Conservation (phyloP, 2,888 invertebrate species). For the Callimorpha dominula region DNA sequence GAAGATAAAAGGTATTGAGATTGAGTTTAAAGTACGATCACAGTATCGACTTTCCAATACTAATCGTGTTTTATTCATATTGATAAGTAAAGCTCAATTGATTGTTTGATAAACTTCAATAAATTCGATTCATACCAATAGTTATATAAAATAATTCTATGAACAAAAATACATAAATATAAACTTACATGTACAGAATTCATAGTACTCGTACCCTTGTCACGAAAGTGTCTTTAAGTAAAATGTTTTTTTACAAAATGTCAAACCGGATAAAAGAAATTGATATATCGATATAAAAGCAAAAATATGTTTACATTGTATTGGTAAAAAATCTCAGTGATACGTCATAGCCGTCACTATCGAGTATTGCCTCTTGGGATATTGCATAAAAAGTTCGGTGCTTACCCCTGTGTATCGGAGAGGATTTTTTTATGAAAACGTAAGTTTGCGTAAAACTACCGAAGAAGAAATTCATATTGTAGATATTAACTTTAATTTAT, state of each 20-base stretch:
- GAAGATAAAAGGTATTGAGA: too few species aligned
- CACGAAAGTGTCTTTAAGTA: conserved; percentile 60
- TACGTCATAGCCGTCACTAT: conserved; percentile 85
- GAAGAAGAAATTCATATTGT: background rate
- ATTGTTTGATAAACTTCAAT: too few species aligned
- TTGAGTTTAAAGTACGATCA: too few species aligned
- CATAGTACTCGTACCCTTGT: conserved; percentile 53
- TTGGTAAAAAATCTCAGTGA: conserved; percentile 82
- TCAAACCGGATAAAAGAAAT: conserved; percentile 78
- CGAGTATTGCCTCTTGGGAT: conserved; percentile 73
- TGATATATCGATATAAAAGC: conserved; percentile 86
- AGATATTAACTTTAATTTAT: background rate
- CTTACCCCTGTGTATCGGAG: conserved; percentile 37
- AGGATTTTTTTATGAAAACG: conserved; percentile 24
- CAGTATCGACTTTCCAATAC: too few species aligned
- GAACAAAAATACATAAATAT: background rate
- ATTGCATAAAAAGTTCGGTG: conserved; percentile 75
- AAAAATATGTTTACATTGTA: conserved; percentile 82
- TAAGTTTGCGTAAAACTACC: conserved; percentile 21
- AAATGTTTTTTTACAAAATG: conserved; percentile 62
- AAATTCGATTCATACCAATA: too few species aligned
- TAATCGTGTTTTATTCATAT: too few species aligned
- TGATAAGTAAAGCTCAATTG: too few species aligned
- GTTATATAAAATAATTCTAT: background rate
- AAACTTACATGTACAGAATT: background rate